Base-by-base conservation (phyloP, 2,113 vertebrate genomes). In the Columba livia region DNA sequence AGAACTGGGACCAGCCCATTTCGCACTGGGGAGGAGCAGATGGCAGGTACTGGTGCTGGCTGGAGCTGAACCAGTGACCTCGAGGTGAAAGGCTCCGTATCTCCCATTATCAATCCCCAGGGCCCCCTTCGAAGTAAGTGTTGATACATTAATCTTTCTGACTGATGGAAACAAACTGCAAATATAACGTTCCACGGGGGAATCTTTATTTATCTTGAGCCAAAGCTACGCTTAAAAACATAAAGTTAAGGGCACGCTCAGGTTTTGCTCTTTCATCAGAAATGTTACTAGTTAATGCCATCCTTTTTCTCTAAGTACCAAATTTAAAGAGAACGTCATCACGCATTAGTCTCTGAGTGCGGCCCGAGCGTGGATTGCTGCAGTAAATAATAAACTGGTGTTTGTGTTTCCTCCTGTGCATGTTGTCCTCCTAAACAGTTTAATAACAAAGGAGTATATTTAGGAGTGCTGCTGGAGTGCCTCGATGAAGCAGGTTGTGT, bases 371-470 rank as follows among this genome's bases (percentile, higher is more conserved):
- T 60, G 77, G 94, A 96, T 21, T 65, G 90, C 86, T 73, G 73
- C 77, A 44, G 88, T 92, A 88, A 87, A 92, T 96, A 96, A 96
- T 93, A 79, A 93, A 93, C 90, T 77, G 36, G 62, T 62, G 61
- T 83, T 79, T 54, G 89, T 32, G 70, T 36, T 93, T 96, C 94
- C 62, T 93, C 94, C 90, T 26, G 77, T 62, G 61, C 94, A 51
- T n/a, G 85, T 70, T 88, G 72, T 29, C 90, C 87, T 94, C 81
- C 90, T 97, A 95, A 96, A 96, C 16, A 91, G 96, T 97, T 97
- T 90, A 97, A 42, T 96, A 96, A 96, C 81, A 93, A 89, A 92
- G 67, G 74, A 96, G 93, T 96, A 14, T 78, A 95, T 95, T 97
- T 95, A 96, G 89, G 94, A 93, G 94, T 31, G 31, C 89, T 95